These are phyloP conservation scores for Sebastolobus altivelis DNA, from an alignment of 2,797 vertebrate genomes.

Conservation along the genomic window DNA sequence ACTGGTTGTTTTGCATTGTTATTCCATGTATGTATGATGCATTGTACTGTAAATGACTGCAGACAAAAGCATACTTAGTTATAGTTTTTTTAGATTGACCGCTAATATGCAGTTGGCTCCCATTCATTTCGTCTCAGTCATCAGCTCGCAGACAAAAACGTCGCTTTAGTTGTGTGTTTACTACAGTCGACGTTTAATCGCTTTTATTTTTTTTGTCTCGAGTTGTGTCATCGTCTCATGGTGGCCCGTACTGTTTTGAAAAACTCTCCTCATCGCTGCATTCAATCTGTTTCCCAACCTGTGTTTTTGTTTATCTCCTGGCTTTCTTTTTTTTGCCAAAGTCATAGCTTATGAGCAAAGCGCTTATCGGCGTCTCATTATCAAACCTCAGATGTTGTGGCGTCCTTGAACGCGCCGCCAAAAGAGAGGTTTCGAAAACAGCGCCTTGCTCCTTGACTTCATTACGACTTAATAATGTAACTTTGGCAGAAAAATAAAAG, in stretches of 20 bases:
- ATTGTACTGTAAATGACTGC: not conserved
- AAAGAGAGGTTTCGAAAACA: constrained; percentile 22
- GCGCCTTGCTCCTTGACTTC: constrained; percentile 32
- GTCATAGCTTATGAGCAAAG: constrained; percentile 24
- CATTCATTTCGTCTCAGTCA: constrained; percentile 1
- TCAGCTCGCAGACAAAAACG: constrained; percentile 18
- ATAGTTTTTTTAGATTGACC: constrained; percentile 10
- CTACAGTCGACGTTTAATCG: not conserved
- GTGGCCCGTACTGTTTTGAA: constrained; percentile 18
- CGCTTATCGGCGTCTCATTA: constrained; percentile 5
- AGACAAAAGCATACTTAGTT: not conserved
- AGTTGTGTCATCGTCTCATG: constrained; percentile 20
- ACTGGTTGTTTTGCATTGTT: not conserved
- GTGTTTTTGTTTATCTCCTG: constrained; percentile 23
- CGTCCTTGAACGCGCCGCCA: constrained; percentile 39
- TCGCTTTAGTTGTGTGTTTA: constrained; percentile 5
- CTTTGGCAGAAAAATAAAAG: constrained; percentile 69
- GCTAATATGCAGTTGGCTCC: not conserved
- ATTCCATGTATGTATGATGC: not conserved
- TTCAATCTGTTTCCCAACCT: constrained; percentile 43
- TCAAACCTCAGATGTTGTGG: constrained; percentile 26
- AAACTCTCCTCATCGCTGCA: constrained; percentile 15
- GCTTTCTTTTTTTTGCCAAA: constrained; percentile 46
- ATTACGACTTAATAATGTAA: constrained; percentile 62
- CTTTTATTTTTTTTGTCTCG: constrained; percentile 21